Conservation (phyloP, 2,888 invertebrate genomes). For the Ischnus inquisitorius region DNA sequence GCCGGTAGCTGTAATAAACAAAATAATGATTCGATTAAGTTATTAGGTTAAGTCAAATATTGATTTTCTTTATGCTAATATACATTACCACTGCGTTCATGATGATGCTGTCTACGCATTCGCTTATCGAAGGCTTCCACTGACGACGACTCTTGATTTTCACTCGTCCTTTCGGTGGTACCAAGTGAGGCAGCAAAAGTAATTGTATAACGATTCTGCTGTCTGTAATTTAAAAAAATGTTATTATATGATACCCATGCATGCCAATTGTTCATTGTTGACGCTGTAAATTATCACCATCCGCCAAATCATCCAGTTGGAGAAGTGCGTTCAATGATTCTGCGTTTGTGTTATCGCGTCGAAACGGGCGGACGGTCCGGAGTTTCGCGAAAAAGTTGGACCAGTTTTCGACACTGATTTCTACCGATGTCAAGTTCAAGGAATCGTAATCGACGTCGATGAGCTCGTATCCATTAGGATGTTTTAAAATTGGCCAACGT, state of each 20-base stretch:
- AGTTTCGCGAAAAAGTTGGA: not conserved
- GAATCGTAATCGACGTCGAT: conserved; percentile 24
- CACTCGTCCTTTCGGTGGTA: conserved; percentile 55
- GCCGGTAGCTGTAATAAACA: conserved; percentile 7
- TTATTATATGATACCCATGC: not conserved
- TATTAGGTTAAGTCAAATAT: too few species aligned
- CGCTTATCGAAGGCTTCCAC: conserved; percentile 58
- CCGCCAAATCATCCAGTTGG: not conserved
- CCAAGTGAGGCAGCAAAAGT: conserved; percentile 31
- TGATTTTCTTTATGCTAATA: too few species aligned
- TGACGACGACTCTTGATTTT: conserved; percentile 21
- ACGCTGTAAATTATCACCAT: not conserved
- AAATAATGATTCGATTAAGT: not conserved
- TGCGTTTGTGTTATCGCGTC: not conserved
- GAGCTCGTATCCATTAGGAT: conserved; percentile 15
- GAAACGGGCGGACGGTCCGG: not conserved
- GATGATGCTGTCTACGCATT: conserved; percentile 55
- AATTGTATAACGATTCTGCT: conserved; percentile 39
- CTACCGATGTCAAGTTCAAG: not conserved
- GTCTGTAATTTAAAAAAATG: conserved; percentile 37
- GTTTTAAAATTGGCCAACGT: conserved; percentile 33
- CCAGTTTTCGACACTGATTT: not conserved
- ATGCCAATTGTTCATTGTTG: too few species aligned
- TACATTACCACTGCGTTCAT: conserved; percentile 40
- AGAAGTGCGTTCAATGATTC: not conserved